Evolutionary conservation across 2,797 vertebrate species (phyloP).

Genomic region (Steatocranus sp.): DNA sequence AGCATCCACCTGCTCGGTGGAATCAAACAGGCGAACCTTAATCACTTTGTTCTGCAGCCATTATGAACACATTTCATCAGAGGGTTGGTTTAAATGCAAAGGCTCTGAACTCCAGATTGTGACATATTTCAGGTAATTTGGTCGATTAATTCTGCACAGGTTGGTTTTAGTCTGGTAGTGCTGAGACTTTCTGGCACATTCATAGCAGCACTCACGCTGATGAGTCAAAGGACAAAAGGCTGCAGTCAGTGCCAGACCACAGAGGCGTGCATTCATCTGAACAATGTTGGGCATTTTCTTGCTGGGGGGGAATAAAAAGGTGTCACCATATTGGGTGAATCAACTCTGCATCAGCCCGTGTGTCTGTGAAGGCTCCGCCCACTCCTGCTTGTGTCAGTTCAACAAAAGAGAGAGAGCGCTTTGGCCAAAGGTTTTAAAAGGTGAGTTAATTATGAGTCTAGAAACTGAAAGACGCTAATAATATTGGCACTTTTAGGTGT

Average conservation of each 20-base stretch:
- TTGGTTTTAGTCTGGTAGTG: background rate
- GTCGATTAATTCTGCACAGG: background rate
- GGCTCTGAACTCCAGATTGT: background rate
- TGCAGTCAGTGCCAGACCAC: background rate
- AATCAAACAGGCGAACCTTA: background rate
- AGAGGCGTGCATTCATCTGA: background rate
- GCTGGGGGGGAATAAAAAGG: background rate
- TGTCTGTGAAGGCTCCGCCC: background rate
- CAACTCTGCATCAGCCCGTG: background rate
- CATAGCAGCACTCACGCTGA: accelerated
- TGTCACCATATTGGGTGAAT: background rate
- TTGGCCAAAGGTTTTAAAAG: background rate
- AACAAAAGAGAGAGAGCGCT: accelerated
- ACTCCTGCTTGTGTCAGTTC: background rate
- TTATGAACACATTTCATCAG: background rate
- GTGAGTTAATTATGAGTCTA: background rate
- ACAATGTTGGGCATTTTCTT: background rate
- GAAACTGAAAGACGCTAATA: background rate
- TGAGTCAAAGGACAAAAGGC: background rate
- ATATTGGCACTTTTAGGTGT: background rate
- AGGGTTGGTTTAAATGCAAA: background rate
- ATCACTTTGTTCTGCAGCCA: background rate
- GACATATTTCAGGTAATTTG: background rate
- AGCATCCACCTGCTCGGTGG: background rate
- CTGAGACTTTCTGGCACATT: background rate